A percentile compares a stretch with the other conserved stretches of the same genome.
These are phyloP conservation scores for Syndactyla subalaris DNA, from an alignment of 2,797 vertebrate species.

Conservation along the genomic window DNA sequence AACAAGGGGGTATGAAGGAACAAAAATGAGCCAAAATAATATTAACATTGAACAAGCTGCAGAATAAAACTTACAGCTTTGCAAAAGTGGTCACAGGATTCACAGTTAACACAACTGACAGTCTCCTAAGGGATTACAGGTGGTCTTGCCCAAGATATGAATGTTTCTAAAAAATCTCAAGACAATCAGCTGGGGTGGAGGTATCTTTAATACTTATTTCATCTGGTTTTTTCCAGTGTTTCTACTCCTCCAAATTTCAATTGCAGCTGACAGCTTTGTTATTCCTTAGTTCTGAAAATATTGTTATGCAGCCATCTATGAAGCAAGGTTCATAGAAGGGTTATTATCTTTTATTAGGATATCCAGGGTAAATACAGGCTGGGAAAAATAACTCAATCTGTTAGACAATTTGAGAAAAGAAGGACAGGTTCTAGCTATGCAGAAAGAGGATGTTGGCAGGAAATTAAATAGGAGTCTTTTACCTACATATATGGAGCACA, in stretches of 20 bases:
- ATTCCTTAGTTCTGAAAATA: background rate
- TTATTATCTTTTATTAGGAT: background rate
- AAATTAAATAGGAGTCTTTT: background rate
- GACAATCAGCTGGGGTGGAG: background rate
- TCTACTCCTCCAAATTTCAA: background rate
- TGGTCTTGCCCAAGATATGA: background rate
- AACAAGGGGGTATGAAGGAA: background rate
- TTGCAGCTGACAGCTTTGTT: background rate
- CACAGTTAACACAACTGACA: background rate
- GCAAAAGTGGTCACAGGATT: background rate
- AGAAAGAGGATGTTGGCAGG: background rate
- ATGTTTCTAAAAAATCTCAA: background rate
- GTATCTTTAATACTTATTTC: background rate
- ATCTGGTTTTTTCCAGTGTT: background rate
- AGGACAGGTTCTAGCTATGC: background rate
- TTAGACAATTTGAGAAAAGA: background rate
- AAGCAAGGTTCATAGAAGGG: background rate
- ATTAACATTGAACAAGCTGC: background rate
- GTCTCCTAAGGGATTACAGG: background rate
- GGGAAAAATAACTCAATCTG: background rate
- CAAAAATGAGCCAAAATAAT: background rate
- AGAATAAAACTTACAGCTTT: background rate
- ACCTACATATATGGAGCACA: background rate
- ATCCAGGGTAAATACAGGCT: background rate
- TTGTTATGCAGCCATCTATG: background rate